phyloP scores from a whole-genome alignment of 2,888 invertebrate species.

The Ormyrus nitidulus region DNA sequence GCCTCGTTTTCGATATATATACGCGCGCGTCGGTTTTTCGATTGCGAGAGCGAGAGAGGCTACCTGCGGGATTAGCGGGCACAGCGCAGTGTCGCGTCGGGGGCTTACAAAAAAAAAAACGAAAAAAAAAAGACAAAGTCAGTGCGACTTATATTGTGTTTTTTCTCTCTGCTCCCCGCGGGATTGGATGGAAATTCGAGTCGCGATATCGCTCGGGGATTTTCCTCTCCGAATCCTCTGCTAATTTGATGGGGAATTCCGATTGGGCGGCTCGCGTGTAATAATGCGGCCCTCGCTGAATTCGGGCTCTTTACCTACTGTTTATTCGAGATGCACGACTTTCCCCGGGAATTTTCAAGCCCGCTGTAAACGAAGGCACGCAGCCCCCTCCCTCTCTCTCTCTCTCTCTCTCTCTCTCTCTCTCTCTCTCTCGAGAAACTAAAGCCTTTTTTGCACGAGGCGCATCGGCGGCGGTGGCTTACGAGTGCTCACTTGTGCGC shows the following conservation, averaged over 20 bases:
- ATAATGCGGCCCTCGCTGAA: not conserved
- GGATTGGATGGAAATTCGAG: too few relatives aligned
- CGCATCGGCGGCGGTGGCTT: slow-evolving; percentile 41
- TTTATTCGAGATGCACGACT: too few relatives aligned
- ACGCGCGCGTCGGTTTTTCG: not conserved
- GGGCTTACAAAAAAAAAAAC: not conserved
- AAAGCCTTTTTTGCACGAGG: slow-evolving; percentile 41
- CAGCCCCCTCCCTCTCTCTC: slow-evolving; percentile 27
- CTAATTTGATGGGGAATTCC: too few relatives aligned
- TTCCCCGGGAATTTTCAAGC: slow-evolving; percentile 58
- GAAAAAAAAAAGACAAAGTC: slow-evolving; percentile 2
- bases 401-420: slow-evolving; percentile 33
- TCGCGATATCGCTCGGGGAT: too few relatives aligned
- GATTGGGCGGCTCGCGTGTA: too few relatives aligned
- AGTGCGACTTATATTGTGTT: slow-evolving; percentile 31
- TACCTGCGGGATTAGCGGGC: not conserved
- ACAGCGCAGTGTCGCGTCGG: too few relatives aligned
- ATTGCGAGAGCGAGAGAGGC: too few relatives aligned
- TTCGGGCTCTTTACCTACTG: slow-evolving; percentile 39
- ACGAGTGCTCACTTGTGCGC: slow-evolving; percentile 43
- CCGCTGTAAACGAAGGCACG: slow-evolving; percentile 58
- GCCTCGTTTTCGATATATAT: slow-evolving; percentile 34
- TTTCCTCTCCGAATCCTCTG: too few relatives aligned
- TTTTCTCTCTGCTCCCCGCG: not conserved
- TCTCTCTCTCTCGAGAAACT: slow-evolving; percentile 13